Conservation (phyloP, 2,888 invertebrate genomes). For the Caenorhabditis sulstoni region DNA sequence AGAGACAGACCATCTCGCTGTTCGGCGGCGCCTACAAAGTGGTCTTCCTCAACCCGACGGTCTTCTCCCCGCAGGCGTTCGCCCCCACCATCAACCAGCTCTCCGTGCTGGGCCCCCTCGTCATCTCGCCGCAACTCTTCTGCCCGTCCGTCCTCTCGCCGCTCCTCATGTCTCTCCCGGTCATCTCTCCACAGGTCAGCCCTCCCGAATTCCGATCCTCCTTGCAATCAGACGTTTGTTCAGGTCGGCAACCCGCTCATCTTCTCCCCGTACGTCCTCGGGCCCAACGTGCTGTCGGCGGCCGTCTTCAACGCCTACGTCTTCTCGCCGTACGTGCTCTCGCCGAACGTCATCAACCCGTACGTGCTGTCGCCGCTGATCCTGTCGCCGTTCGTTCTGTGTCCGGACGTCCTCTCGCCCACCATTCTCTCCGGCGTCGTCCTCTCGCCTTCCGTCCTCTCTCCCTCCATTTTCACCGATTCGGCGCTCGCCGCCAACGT, state of each 20-base stretch:
- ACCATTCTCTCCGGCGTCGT: conserved; percentile 70
- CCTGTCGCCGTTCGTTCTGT: conserved; percentile 66
- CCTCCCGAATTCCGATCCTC: background rate
- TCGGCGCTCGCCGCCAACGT: conserved; percentile 69
- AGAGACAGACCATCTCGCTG: conserved; percentile 56
- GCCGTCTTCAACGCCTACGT: conserved; percentile 75
- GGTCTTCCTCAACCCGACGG: conserved; percentile 60
- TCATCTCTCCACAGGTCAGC: conserved; percentile 68
- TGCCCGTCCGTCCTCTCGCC: conserved; percentile 70
- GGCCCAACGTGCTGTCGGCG: conserved; percentile 72
- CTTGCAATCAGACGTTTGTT: background rate
- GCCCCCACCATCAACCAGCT: conserved; percentile 62
- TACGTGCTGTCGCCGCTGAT: conserved; percentile 73
- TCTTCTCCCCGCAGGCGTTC: conserved; percentile 63
- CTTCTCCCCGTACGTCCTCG: conserved; percentile 69
- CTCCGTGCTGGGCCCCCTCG: conserved; percentile 68
- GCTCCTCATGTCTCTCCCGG: conserved; percentile 67
- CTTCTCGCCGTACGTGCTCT: conserved; percentile 71
- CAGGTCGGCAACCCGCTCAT: conserved; percentile 68
- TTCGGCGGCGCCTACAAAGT: conserved; percentile 39
- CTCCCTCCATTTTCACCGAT: conserved; percentile 72
- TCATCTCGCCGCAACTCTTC: conserved; percentile 72
- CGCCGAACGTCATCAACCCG: conserved; percentile 75
- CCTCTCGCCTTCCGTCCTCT: conserved; percentile 65
- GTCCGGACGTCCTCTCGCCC: conserved; percentile 71